phyloP scores from a whole-genome alignment of 1,140 invertebrate genomes.

The Colletes gigas region DNA sequence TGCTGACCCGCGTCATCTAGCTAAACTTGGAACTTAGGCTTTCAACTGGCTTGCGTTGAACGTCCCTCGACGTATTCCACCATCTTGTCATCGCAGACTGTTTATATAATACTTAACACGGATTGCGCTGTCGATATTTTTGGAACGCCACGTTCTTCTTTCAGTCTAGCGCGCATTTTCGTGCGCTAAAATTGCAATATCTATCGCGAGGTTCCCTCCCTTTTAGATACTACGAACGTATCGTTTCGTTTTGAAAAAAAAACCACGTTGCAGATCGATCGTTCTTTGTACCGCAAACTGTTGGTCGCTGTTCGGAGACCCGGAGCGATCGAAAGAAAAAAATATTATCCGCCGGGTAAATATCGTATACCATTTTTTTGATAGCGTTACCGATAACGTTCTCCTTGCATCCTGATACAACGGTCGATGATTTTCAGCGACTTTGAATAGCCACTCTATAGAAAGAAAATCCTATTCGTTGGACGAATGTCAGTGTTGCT shows the following conservation, averaged over 20 bases:
- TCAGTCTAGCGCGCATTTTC: not conserved
- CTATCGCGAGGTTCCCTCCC: no score
- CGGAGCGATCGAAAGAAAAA: no score
- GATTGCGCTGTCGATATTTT: slow-evolving; percentile 10
- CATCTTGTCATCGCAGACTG: not conserved
- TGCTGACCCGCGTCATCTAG: slow-evolving; percentile 42
- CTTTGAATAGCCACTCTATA: no score
- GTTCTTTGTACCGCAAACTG: no score
- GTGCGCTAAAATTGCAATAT: no score
- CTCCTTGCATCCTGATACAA: not conserved
- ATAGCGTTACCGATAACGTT: no score
- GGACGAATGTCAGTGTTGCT: not conserved
- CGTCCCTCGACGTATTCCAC: not conserved
- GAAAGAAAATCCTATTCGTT: not conserved
- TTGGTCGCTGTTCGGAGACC: no score
- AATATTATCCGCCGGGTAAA: no score
- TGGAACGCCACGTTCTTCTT: slow-evolving; percentile 13
- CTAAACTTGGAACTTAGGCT: slow-evolving; percentile 54
- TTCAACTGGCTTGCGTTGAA: slow-evolving; percentile 27
- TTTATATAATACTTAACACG: slow-evolving; percentile 30
- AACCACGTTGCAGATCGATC: no score
- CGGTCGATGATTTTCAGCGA: not conserved
- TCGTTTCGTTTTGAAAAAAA: not conserved
- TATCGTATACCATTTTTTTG: no score
- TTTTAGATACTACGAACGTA: no score